phyloP scores from a whole-genome alignment of 1,140 invertebrate genomes.

The Ruditapes philippinarum region DNA sequence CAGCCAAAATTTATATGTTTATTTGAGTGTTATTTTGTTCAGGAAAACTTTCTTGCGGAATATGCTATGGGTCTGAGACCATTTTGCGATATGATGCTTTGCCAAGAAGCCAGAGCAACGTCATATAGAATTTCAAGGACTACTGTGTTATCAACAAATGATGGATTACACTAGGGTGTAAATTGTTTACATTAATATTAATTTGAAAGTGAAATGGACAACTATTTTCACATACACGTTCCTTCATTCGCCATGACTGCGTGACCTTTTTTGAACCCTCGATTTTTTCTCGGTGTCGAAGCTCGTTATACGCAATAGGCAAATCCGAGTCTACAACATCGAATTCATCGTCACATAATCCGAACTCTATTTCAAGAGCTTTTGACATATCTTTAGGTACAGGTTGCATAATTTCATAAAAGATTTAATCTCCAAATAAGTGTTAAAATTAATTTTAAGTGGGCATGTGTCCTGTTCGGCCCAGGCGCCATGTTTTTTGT shows the following conservation, averaged over 20 bases:
- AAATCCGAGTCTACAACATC: constrained; percentile 80
- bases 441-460: neutral
- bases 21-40: no score
- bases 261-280: constrained; percentile 91
- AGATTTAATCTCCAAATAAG: neutral
- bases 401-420: constrained; percentile 27
- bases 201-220: no score
- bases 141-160: neutral
- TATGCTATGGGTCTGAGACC: no score
- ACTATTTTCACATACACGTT: constrained; percentile 94
- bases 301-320: constrained; percentile 87
- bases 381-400: constrained; percentile 57
- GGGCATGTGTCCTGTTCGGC: constrained; percentile 11
- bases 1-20: no score
- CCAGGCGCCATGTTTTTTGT: constrained; percentile 10
- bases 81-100: no score
- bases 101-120: no score
- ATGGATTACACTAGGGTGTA: neutral
- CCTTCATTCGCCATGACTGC: constrained; percentile 96
- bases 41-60: no score
- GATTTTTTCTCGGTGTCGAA: constrained; percentile 92
- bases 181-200: no score
- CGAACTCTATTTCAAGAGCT: constrained; percentile 20
- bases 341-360: constrained; percentile 78
- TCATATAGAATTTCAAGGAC: neutral